Conservation (phyloP, 2,797 vertebrate species). For the Enteromius argenteus region DNA sequence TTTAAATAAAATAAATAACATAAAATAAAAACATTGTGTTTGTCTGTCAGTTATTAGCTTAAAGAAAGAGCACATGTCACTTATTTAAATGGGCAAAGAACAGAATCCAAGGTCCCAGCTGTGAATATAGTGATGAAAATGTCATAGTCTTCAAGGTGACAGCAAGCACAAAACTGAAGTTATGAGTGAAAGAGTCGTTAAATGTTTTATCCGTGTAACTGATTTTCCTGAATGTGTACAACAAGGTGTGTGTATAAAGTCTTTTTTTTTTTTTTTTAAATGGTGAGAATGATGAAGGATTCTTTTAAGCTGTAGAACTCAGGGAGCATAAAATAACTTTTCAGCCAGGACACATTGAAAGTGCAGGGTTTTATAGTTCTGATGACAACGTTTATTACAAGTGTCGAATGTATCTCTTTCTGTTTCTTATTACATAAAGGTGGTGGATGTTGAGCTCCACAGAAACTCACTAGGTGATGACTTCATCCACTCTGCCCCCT, state of each 20-base stretch:
- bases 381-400: conserved; percentile 3
- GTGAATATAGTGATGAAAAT: conserved; percentile 1
- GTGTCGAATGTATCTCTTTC: background rate
- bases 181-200: conserved; percentile 10
- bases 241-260: background rate
- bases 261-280: fast-evolving
- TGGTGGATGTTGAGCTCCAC: conserved; percentile 96
- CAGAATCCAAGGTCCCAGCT: background rate
- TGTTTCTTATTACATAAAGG: conserved; percentile 73
- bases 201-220: background rate
- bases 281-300: background rate
- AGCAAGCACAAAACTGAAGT: background rate
- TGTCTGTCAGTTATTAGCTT: background rate
- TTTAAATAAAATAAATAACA: no score
- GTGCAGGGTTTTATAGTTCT: background rate
- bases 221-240: background rate
- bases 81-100: background rate
- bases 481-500: conserved; percentile 76
- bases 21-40: background rate
- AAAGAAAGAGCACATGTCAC: background rate
- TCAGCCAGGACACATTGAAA: background rate
- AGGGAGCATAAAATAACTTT: background rate
- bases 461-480: conserved; percentile 91
- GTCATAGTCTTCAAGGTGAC: background rate
- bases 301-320: background rate